Base-by-base conservation (phyloP, 2,797 vertebrate genomes). In the Balearica regulorum region DNA sequence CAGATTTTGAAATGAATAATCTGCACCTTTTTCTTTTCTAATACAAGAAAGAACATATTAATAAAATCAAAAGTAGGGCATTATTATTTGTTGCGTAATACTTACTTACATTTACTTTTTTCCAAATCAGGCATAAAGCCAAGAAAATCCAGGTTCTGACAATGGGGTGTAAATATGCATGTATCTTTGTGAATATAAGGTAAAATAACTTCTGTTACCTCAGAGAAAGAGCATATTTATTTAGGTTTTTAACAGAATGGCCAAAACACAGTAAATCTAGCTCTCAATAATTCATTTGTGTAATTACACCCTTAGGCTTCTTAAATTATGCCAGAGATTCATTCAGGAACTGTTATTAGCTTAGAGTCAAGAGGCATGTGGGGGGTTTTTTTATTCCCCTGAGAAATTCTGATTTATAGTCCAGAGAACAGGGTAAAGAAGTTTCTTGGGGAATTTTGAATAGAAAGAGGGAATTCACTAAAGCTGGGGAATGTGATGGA, bases 301-400 rank as follows among this genome's bases (percentile, higher is more conserved):
- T 92, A 96, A 91, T 94, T 94, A 48, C 26, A 77, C 79, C 78
- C 75, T 88, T 69, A 87, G 64, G 71, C 85, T 92, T 87, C 60
- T 85, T 84, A 87, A 85, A 77, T 80, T 80, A 46, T 49, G 28
- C 17, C 49, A 86, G 76, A 87, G n/a, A 51, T 16, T 82, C 66
- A 58, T 83, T 90, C 77, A 90, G 80, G 31, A 82, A 35, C 57
- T 87, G 25, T 84, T 93, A 90, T 39, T 83, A 81, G 37, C 61
- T 95, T 65, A 44, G 65, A 90, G 69, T 75, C 20, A 54, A 87
- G 70, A 72, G 35, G 58, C 25, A 24, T 21, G 20, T 2, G 51
- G 51, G 26, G n/a, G n/a, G n/a, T n/a, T 49, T 65, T 90, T 58
- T 89, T 31, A 48, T 48, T 87, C 48, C 28, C 14, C 31, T 80